Evolutionary conservation across 2,113 vertebrate genomes (phyloP), one percentile per base, ranked within the genome.

Genomic region (Rhombomys opimus): DNA sequence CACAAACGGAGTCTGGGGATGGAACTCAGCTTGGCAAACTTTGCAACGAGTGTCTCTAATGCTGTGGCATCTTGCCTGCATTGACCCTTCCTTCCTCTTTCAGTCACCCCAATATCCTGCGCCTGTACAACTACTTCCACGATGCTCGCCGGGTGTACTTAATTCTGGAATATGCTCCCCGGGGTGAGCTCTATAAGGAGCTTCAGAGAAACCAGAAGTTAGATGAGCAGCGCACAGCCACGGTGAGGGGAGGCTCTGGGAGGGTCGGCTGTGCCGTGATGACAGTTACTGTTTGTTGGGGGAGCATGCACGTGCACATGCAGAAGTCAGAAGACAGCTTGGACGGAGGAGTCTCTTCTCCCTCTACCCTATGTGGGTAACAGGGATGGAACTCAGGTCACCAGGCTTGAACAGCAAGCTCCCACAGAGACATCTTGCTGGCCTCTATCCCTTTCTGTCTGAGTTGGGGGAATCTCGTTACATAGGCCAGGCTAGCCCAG

Each of bases 111-210:
- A 99, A 99, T 94, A 99, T 99, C 95, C 97, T 99, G 63, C 98
- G 99, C 80, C 99, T 99, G 93, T 99, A 99, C 96, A 99, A 99
- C 97, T 99, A 99, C 90, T 99, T 99, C 96, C 98, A 99, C 14
- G 99, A 99, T 46, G 95, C 97, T 0, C 97, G 97, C 4, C 98
- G 99, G 0, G 98, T 99, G n/a, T 99, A 98, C 93, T 98, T 99
- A 88, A 98, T 99, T 75, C 98, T 99, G 70, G 99, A 99, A 65
- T 99, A 99, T 0, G 99, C 99, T 1, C 99, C 99, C 0, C 98
- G 98, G 0, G 99, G 99, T 5, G 99, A 99, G 94, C 98, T 99
- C 94, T 99, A 99, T 98, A 99, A 99, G 96, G 99, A 99, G 89
- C 98, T 99, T 38, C 99, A 99, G 95, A 99, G 98, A 73, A 98